Evolutionary conservation across 2,797 vertebrate genomes (phyloP).

Genomic region (Mormyrops boulengeri): DNA sequence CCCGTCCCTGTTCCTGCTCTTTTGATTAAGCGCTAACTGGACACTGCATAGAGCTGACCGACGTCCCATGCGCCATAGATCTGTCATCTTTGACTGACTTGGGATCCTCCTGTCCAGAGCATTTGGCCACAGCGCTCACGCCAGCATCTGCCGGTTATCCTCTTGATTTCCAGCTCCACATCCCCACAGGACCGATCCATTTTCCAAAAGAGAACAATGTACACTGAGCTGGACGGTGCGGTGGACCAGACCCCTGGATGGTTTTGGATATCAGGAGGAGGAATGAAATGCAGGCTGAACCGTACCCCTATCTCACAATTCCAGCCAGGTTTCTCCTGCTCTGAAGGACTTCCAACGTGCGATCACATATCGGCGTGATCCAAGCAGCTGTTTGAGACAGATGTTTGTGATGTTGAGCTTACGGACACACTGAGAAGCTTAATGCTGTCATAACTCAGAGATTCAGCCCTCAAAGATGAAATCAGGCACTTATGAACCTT

Average conservation of each 20-base stretch:
- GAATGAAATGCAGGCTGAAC: background rate
- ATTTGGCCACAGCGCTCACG: background rate
- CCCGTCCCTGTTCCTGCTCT: background rate
- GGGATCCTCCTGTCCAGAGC: background rate
- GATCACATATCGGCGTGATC: background rate
- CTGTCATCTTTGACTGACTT: conserved; percentile 1
- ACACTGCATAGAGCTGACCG: background rate
- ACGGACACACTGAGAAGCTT: background rate
- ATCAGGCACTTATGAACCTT: background rate
- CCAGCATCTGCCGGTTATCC: background rate
- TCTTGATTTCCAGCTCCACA: background rate
- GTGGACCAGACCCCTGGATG: background rate
- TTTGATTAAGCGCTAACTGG: background rate
- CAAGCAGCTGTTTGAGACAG: background rate
- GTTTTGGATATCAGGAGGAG: background rate
- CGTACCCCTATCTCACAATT: background rate
- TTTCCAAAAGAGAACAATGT: background rate
- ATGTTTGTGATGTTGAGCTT: background rate
- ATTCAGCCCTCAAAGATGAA: background rate
- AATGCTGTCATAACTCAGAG: background rate
- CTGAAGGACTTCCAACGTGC: background rate
- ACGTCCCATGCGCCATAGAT: background rate
- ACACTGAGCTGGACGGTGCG: background rate
- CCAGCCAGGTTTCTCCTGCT: background rate
- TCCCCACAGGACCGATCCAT: background rate